These are phyloP conservation scores for Lasioglossum albipes DNA, from an alignment of 1,140 invertebrate genomes.

Conservation along the genomic window DNA sequence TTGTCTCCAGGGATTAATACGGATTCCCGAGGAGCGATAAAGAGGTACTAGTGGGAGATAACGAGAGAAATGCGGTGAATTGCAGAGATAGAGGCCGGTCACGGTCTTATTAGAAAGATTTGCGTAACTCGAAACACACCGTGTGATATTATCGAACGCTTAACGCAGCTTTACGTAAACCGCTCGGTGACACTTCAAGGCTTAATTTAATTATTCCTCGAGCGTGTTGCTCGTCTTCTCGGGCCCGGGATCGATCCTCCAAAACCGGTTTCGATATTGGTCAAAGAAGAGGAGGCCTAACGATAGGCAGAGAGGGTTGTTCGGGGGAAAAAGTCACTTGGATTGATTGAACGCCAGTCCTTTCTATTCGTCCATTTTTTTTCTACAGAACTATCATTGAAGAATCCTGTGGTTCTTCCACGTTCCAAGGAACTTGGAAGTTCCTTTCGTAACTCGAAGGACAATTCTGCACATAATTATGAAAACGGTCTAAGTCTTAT, in stretches of 20 bases:
- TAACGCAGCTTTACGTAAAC: slow-evolving; percentile 40
- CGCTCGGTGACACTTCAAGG: slow-evolving; percentile 38
- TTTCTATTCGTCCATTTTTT: too few relatives aligned
- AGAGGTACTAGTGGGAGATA: not conserved
- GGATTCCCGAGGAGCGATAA: not conserved
- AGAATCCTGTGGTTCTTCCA: too few relatives aligned
- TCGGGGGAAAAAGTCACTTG: slow-evolving; percentile 11
- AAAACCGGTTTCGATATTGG: slow-evolving; percentile 53
- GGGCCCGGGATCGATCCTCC: not conserved
- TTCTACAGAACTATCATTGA: too few relatives aligned
- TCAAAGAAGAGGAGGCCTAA: not conserved
- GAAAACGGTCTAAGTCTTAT: too few relatives aligned
- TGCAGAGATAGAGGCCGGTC: not conserved
- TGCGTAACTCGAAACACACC: slow-evolving; percentile 21
- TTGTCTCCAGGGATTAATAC: not conserved
- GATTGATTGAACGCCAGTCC: not conserved
- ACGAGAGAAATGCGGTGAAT: not conserved
- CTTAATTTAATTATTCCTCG: slow-evolving; percentile 41
- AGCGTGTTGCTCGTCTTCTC: slow-evolving; percentile 10
- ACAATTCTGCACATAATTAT: too few relatives aligned
- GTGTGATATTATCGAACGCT: slow-evolving; percentile 29
- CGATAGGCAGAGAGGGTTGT: slow-evolving; percentile 20
- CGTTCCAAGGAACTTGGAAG: too few relatives aligned
- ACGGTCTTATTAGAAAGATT: not conserved
- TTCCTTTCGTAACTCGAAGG: too few relatives aligned